Evolutionary conservation across 2,113 vertebrate genomes (phyloP).

Genomic region (Heliornis fulica): DNA sequence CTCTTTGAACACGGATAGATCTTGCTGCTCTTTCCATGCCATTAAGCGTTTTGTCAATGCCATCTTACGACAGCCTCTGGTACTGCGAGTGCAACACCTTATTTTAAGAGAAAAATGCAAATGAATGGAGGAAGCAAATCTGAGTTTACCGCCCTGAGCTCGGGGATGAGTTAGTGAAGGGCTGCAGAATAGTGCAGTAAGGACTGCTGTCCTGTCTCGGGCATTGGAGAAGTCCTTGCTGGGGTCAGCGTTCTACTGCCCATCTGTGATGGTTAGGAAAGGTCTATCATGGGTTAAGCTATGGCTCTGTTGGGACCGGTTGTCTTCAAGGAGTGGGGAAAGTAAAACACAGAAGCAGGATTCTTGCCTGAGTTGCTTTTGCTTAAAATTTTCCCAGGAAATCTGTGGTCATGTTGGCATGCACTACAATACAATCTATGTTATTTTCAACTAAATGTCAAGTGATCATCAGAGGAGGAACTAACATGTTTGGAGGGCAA

Average conservation of each 20-base stretch:
- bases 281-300: background rate
- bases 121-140: background rate
- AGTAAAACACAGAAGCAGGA: background rate
- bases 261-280: background rate
- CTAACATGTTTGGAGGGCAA: background rate
- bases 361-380: background rate
- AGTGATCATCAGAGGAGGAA: background rate
- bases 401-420: background rate
- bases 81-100: background rate
- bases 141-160: background rate
- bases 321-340: background rate
- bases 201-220: background rate
- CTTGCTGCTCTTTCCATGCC: background rate
- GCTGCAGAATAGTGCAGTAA: background rate
- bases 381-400: background rate
- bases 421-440: background rate
- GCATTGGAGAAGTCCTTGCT: background rate
- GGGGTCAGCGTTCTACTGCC: background rate
- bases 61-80: constrained; percentile 17
- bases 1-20: background rate
- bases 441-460: background rate
- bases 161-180: background rate
- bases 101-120: background rate
- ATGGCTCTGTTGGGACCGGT: background rate
- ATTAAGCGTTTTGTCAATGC: background rate